Percentiles rank a stretch among this genome's conserved stretches.
Conservation (phyloP, 2,113 vertebrate species). For the Salvator merianae region DNA sequence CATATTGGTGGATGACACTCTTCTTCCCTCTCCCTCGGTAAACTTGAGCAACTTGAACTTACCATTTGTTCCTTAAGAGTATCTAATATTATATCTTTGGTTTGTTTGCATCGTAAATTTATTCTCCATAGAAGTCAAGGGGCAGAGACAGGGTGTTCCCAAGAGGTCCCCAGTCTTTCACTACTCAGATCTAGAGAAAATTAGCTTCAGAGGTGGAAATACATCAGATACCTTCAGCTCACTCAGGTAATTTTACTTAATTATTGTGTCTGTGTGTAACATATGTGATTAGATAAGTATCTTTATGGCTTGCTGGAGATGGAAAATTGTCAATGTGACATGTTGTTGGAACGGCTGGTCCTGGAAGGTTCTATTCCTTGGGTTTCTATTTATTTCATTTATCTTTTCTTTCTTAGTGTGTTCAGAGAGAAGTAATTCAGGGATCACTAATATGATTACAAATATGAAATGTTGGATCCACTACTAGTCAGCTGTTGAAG, state of each 20-base stretch:
- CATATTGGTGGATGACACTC: neutral
- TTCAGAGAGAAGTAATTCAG: neutral
- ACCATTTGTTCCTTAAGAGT: neutral
- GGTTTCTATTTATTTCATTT: neutral
- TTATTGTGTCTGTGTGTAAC: neutral
- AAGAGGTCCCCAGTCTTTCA: neutral
- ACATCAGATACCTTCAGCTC: neutral
- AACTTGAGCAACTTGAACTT: neutral
- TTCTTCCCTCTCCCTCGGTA: neutral
- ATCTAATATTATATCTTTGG: neutral
- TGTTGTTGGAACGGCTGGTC: neutral
- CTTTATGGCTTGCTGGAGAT: neutral
- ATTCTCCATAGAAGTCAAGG: neutral
- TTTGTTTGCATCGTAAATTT: neutral
- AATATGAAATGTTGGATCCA: no score
- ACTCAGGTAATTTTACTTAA: neutral
- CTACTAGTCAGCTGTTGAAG: no score
- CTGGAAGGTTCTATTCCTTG: slow-evolving; percentile 20
- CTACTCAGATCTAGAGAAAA: neutral
- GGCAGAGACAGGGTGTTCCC: neutral
- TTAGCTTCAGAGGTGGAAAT: neutral
- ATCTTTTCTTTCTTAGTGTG: neutral
- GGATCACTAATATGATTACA: no score
- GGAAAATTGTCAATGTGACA: neutral
- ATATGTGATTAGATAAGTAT: neutral